A percentile compares a stretch with the other conserved stretches of the same genome.
phyloP scores from a whole-genome alignment of 2,113 vertebrate species.

The Zapornia atra region DNA sequence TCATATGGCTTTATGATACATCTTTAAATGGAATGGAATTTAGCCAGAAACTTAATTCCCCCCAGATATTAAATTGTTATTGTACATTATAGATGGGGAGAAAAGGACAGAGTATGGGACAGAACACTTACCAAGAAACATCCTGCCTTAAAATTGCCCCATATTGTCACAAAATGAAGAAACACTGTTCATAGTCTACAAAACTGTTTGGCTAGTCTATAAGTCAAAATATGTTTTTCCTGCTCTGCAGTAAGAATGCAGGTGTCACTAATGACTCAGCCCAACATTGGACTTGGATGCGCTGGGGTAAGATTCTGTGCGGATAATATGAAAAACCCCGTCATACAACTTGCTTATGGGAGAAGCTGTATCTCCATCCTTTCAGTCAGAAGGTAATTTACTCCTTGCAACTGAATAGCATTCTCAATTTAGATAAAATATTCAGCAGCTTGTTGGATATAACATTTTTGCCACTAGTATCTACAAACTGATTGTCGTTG shows the following conservation, averaged over 20 bases:
- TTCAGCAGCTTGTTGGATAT: neutral
- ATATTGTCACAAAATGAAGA: neutral
- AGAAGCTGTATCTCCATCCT: neutral
- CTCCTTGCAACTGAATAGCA: neutral
- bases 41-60: neutral
- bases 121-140: neutral
- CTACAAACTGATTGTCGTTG: neutral
- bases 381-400: neutral
- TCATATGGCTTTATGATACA: neutral
- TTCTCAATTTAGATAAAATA: neutral
- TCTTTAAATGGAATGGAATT: neutral
- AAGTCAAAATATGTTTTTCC: neutral
- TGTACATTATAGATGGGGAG: neutral
- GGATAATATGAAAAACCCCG: neutral
- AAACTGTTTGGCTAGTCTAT: neutral
- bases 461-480: neutral
- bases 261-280: neutral
- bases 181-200: neutral
- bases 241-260: neutral
- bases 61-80: neutral
- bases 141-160: neutral
- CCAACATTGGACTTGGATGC: neutral
- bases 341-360: neutral
- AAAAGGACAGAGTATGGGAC: neutral
- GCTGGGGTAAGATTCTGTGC: neutral